phyloP scores from a whole-genome alignment of 2,888 invertebrate species.

The Portevinia maculata region DNA sequence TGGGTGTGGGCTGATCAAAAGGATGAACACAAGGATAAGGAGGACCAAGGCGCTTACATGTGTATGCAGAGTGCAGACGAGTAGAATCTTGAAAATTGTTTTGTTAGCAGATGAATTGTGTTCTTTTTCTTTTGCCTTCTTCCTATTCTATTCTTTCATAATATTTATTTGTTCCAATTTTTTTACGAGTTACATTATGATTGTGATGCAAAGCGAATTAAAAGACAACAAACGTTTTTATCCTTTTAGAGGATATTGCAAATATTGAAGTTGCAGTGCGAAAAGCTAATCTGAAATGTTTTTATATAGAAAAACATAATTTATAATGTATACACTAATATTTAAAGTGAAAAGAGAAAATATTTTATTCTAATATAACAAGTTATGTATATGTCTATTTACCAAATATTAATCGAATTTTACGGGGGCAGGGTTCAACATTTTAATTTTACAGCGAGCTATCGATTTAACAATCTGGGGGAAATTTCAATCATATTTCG shows the following conservation, averaged over 20 bases:
- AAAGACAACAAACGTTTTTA: slow-evolving; percentile 53
- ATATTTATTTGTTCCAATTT: slow-evolving; percentile 36
- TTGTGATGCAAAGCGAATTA: slow-evolving; percentile 55
- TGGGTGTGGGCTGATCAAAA: slow-evolving; percentile 25
- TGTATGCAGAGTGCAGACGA: slow-evolving; percentile 14
- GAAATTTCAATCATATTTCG: too few species aligned
- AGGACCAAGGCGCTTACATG: slow-evolving; percentile 32
- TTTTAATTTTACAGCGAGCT: too few species aligned
- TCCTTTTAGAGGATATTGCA: slow-evolving; percentile 16
- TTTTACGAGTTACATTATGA: slow-evolving; percentile 35
- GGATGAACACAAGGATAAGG: neutral
- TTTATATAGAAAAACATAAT: slow-evolving; percentile 43
- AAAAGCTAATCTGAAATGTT: slow-evolving; percentile 7
- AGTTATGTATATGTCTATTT: slow-evolving; percentile 26
- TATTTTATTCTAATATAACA: slow-evolving; percentile 68
- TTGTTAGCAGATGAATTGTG: slow-evolving; percentile 58
- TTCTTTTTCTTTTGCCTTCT: slow-evolving; percentile 14
- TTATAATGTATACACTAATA: slow-evolving; percentile 42
- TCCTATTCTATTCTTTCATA: slow-evolving; percentile 10
- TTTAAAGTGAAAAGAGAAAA: slow-evolving; percentile 40
- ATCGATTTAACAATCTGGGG: too few species aligned
- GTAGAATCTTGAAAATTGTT: slow-evolving; percentile 51
- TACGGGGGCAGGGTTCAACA: neutral
- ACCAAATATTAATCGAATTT: neutral
- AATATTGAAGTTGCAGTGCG: slow-evolving; percentile 4